Percentiles rank a stretch among this genome's conserved stretches.
Evolutionary conservation across 2,113 vertebrate species (phyloP).

Genomic region (Chamaea fasciata): DNA sequence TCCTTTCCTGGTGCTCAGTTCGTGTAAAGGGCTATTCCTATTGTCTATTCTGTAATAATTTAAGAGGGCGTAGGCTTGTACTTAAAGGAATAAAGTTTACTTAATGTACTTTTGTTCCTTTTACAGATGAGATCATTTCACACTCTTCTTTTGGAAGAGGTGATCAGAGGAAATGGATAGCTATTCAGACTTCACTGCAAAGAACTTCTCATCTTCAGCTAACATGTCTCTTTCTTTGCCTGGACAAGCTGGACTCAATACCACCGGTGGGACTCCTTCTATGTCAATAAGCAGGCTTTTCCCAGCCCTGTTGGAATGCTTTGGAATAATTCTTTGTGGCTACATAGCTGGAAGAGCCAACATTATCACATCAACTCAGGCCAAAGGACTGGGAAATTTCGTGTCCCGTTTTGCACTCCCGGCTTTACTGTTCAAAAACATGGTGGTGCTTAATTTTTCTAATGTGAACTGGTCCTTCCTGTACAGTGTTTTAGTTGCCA

Average conservation of each 20-base stretch:
- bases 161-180: constrained; percentile 67
- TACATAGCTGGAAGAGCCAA: constrained; percentile 90
- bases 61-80: background rate
- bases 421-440: constrained; percentile 95
- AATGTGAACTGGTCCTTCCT: constrained; percentile 94
- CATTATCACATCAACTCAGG: constrained; percentile 88
- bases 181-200: constrained; percentile 33
- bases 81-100: background rate
- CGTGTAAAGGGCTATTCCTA: background rate
- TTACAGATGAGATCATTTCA: constrained; percentile 57
- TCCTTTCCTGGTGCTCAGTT: background rate
- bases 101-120: constrained; percentile 9
- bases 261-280: constrained; percentile 61
- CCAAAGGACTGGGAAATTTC: constrained; percentile 93
- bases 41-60: background rate
- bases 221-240: constrained; percentile 60
- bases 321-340: constrained; percentile 95
- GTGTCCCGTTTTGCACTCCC: constrained; percentile 97
- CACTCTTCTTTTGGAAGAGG: constrained; percentile 28
- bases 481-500: constrained; percentile 91
- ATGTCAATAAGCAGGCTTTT: constrained; percentile 94
- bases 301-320: constrained; percentile 93
- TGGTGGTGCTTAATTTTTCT: constrained; percentile 93
- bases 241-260: constrained; percentile 51
- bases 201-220: constrained; percentile 53